Evolutionary conservation across 2,888 invertebrate species (phyloP).

Genomic region (Xestia xanthographa): DNA sequence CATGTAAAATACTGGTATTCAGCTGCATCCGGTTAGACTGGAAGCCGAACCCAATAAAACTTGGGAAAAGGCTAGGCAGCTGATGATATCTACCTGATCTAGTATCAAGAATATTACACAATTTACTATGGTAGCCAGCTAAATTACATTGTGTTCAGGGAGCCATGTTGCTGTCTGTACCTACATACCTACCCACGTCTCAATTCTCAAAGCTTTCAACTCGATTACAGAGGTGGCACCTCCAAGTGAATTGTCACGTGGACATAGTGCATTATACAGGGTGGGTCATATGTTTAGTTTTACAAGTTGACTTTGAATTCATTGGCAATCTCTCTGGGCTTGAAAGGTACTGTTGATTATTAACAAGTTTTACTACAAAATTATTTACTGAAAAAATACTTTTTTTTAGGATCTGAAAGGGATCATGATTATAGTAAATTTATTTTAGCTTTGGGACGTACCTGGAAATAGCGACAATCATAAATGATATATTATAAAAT

Average conservation of each 20-base stretch:
- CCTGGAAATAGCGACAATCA: not conserved
- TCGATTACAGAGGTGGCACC: slow-evolving; percentile 47
- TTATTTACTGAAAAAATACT: too few species aligned
- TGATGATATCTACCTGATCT: not conserved
- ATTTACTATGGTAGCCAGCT: slow-evolving; percentile 6
- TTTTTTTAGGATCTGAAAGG: not conserved
- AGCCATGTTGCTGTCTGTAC: slow-evolving; percentile 8
- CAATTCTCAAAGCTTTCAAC: slow-evolving; percentile 51
- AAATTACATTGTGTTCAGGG: slow-evolving; percentile 6
- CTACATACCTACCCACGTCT: slow-evolving; percentile 19
- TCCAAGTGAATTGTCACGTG: slow-evolving; percentile 37
- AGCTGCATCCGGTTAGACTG: too few species aligned
- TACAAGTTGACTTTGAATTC: slow-evolving; percentile 11
- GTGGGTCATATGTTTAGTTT: slow-evolving; percentile 5
- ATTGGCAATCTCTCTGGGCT: not conserved
- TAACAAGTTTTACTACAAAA: not conserved
- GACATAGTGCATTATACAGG: slow-evolving; percentile 38
- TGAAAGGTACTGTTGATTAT: not conserved
- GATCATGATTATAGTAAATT: not conserved
- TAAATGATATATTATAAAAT: not conserved
- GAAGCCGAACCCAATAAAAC: too few species aligned
- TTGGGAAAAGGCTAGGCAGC: too few species aligned
- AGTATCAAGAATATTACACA: too few species aligned
- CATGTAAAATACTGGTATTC: too few species aligned
- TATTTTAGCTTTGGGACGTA: not conserved